Evolutionary conservation across 2,797 vertebrate species (phyloP), one percentile per base, ranked within the genome.

Genomic region (Numenius phaeopus): DNA sequence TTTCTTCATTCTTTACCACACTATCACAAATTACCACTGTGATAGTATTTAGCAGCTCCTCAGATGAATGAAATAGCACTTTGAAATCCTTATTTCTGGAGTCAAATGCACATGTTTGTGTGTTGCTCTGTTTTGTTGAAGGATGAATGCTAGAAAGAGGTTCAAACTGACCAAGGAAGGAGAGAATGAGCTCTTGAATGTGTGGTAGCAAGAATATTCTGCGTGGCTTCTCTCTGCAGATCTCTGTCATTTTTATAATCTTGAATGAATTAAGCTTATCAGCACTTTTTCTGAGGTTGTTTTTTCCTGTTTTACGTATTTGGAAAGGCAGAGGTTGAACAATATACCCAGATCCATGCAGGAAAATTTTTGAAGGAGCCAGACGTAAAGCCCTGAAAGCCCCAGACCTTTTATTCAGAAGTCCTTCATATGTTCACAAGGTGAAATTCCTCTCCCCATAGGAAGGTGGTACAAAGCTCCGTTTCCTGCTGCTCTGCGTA

Each of bases 1-100:
- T 83, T 97, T 95, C 44, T 65, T 87, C 77, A 19, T 77, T 94
- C 95, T 85, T 92, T 90, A 86, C 37, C 44, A 91, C 65, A 40
- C 66, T 91, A 39, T 82, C 70, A 76, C 87, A 79, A 86, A 84
- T 94, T 90, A 94, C 70, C 44, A 66, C 61, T 92, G 89, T 94
- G 77, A 70, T 81, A 70, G 79, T 87, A 91, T 94, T 92, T 76
- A 91, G 69, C 58, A 76, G 61, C 82, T 95, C 55, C 58, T 92
- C 55, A 32, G 83, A 61, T 83, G 65, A 82, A 91, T 86, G 76
- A 86, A 95, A 79, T n/a, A 66, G 39, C 37, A 34, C 82, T 88
- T 83, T 21, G 58, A 89, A 91, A 86, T 81, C 72, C 76, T 72
- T 80, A 55, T 58, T 95, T 89, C 84, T 87, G 62, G 65, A 89